A percentile compares a stretch with the other conserved stretches of the same genome.
Evolutionary conservation across 2,797 vertebrate species (phyloP).

Genomic region (Parauchenoglanis punctatus): DNA sequence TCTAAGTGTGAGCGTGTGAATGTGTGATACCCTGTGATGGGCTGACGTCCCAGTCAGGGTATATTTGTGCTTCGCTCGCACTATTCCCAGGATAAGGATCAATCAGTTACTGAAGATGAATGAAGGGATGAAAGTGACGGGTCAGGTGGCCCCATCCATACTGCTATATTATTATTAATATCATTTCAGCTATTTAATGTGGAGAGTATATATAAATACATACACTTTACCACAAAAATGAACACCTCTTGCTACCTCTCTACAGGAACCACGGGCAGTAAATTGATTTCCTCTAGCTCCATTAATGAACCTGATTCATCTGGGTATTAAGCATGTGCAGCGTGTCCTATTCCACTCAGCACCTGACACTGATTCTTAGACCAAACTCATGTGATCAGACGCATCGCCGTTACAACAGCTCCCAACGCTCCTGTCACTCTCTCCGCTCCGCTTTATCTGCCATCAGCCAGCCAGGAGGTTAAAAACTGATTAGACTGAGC

Average conservation of each 20-base stretch:
- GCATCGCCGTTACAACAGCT: conserved; percentile 55
- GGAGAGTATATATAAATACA: neutral
- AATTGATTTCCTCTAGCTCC: conserved; percentile 70
- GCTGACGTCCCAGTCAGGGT: neutral
- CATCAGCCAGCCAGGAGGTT: conserved; percentile 42
- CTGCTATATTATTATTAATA: neutral
- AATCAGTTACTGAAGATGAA: neutral
- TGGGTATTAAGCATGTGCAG: conserved; percentile 54
- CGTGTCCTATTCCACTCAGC: conserved; percentile 67
- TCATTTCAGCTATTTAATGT: neutral
- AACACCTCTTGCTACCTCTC: neutral
- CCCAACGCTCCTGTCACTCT: conserved; percentile 33
- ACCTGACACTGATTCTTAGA: conserved; percentile 47
- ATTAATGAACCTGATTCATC: conserved; percentile 75
- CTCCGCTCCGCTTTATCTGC: conserved; percentile 48
- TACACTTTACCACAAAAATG: neutral
- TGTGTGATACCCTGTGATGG: neutral
- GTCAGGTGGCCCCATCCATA: neutral
- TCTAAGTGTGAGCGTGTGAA: neutral
- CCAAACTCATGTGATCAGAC: conserved; percentile 49
- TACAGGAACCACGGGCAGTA: conserved; percentile 47
- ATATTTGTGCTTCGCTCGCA: too few species aligned
- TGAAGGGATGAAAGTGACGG: neutral
- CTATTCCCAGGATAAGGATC: neutral
- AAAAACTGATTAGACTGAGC: conserved; percentile 42